Evolutionary conservation across 1,140 invertebrate genomes (phyloP).

Genomic region (Parasteatoda tepidariorum): DNA sequence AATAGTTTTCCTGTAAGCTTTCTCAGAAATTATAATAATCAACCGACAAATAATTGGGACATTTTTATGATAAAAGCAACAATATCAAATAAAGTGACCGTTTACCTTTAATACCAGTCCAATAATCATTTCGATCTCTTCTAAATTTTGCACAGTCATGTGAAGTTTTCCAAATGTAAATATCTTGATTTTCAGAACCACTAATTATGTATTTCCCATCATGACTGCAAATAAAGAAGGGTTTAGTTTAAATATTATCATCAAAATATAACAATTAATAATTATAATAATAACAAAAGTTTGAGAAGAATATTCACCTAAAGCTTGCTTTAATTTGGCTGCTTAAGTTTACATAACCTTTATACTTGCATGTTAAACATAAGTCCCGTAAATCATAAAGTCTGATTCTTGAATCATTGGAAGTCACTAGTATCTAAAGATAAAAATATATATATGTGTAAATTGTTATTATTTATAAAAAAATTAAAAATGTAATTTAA

Average conservation of each 20-base stretch:
- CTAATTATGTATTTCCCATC: slow-evolving; percentile 97
- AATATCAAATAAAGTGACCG: too few species aligned
- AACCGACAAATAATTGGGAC: too few species aligned
- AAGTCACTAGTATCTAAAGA: slow-evolving; percentile 90
- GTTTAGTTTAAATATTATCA: not conserved
- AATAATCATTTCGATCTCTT: slow-evolving; percentile 95
- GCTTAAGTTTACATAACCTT: slow-evolving; percentile 92
- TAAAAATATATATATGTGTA: slow-evolving; percentile 47
- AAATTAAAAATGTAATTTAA: not conserved
- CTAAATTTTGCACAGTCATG: slow-evolving; percentile 97
- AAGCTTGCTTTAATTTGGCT: slow-evolving; percentile 98
- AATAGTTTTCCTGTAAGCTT: too few species aligned
- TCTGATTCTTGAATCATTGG: slow-evolving; percentile 96
- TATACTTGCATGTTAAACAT: slow-evolving; percentile 96
- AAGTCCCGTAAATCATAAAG: slow-evolving; percentile 96
- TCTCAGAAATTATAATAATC: too few species aligned
- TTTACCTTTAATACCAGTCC: slow-evolving; percentile 92
- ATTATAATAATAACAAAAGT: not conserved
- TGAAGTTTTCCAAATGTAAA: slow-evolving; percentile 96
- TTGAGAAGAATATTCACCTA: slow-evolving; percentile 68
- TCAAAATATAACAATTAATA: not conserved
- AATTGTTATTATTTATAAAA: not conserved
- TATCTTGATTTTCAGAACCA: slow-evolving; percentile 97
- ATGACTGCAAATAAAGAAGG: slow-evolving; percentile 74
- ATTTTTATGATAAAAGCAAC: too few species aligned